Conservation (phyloP, 2,888 invertebrate species). For the Rhamphomyia laevipes region DNA sequence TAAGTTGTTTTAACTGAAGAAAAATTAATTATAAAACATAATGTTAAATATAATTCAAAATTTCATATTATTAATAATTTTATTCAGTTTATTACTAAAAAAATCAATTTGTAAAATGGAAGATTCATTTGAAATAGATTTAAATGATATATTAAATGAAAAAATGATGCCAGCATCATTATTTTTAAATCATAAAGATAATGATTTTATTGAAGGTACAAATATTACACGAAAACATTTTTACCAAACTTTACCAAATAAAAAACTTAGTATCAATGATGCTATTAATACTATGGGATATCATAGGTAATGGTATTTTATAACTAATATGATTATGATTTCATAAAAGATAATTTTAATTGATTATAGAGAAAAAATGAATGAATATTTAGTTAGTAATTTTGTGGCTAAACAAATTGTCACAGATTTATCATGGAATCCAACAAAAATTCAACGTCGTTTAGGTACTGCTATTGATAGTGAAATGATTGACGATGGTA, state of each 20-base stretch:
- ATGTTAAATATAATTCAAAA: no score
- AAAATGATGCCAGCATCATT: constrained; percentile 58
- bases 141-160: constrained; percentile 56
- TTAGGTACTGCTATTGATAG: constrained; percentile 12
- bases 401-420: constrained; percentile 63
- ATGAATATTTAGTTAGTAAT: constrained; percentile 63
- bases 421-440: constrained; percentile 42
- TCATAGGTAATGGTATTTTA: constrained; percentile 46
- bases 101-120: no score
- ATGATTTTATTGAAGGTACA: constrained; percentile 14
- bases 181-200: constrained; percentile 34
- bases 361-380: constrained; percentile 54
- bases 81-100: no score
- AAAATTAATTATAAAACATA: no score
- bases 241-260: constrained; percentile 7
- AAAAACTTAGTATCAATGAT: constrained; percentile 42
- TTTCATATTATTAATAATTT: no score
- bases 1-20: no score
- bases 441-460: constrained; percentile 12
- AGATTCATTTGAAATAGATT: constrained; percentile 33
- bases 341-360: neutral
- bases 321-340: no score
- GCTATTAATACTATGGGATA: constrained; percentile 54
- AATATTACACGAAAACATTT: constrained; percentile 14
- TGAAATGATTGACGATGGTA: neutral